Conservation (phyloP, 2,888 invertebrate genomes). For the Thumatha senex region DNA sequence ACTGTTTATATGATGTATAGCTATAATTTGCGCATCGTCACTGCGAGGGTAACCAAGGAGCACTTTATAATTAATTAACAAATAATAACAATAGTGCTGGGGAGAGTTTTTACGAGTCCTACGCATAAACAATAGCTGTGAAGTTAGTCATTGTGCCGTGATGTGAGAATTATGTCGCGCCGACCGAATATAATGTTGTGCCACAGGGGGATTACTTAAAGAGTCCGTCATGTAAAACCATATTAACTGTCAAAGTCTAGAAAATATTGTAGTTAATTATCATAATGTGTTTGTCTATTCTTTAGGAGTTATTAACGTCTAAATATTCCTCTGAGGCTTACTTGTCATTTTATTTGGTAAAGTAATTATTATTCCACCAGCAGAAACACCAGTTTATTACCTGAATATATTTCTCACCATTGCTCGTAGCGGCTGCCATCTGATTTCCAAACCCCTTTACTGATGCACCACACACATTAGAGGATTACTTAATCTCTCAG, state of each 20-base stretch:
- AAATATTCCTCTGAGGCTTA: too few relatives aligned
- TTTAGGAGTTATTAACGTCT: too few relatives aligned
- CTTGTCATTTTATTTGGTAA: too few relatives aligned
- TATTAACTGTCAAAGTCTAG: not conserved
- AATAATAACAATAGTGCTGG: conserved; percentile 49
- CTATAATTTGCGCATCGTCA: conserved; percentile 27
- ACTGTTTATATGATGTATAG: conserved; percentile 2
- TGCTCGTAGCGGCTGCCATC: too few relatives aligned
- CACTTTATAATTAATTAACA: conserved; percentile 52
- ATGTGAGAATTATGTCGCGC: conserved; percentile 38
- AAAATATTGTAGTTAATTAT: too few relatives aligned
- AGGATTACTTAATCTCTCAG: too few relatives aligned
- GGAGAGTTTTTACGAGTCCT: conserved; percentile 42
- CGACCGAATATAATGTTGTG: conserved; percentile 30
- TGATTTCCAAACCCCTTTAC: too few relatives aligned
- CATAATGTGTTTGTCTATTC: too few relatives aligned
- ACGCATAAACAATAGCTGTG: conserved; percentile 37
- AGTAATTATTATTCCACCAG: too few relatives aligned
- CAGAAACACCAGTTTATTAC: too few relatives aligned
- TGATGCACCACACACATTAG: too few relatives aligned
- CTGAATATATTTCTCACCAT: too few relatives aligned
- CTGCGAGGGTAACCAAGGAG: conserved; percentile 19
- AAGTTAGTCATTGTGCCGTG: conserved; percentile 37
- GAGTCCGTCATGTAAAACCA: not conserved
- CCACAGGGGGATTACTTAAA: conserved; percentile 5